Evolutionary conservation across 2,888 invertebrate species (phyloP).

Genomic region (Drosophila neutralis): DNA sequence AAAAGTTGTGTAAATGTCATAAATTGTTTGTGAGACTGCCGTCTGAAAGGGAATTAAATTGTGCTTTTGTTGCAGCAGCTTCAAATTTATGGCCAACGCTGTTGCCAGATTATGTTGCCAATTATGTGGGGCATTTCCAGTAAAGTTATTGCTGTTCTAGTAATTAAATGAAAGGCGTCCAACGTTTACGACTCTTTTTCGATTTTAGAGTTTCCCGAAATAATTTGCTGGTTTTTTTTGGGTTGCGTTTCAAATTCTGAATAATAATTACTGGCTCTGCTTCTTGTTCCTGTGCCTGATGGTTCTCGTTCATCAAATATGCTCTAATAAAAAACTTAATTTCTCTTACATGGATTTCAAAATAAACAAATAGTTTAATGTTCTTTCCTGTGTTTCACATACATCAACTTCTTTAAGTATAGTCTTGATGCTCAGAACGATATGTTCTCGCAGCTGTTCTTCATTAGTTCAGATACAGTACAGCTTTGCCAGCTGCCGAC

Average conservation of each 20-base stretch:
- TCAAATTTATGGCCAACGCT: neutral
- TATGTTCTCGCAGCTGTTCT: neutral
- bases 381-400: neutral
- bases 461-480: neutral
- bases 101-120: neutral
- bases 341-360: neutral
- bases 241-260: neutral
- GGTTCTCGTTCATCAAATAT: neutral
- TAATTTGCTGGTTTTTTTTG: neutral
- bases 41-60: slow-evolving; percentile 24
- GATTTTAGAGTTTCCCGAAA: neutral
- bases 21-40: slow-evolving; percentile 25
- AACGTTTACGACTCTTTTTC: neutral
- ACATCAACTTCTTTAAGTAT: neutral
- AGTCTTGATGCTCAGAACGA: neutral
- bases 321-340: neutral
- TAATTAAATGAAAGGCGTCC: neutral
- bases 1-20: slow-evolving; percentile 26
- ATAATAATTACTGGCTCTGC: neutral
- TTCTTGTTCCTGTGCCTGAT: neutral
- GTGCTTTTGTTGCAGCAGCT: slow-evolving; percentile 7
- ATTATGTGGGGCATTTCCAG: neutral
- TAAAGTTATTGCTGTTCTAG: neutral
- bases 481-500: neutral
- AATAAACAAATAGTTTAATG: neutral